Percentiles rank a stretch among this genome's conserved stretches.
Conservation (phyloP, 2,113 vertebrate species). For the Xenopus borealis region DNA sequence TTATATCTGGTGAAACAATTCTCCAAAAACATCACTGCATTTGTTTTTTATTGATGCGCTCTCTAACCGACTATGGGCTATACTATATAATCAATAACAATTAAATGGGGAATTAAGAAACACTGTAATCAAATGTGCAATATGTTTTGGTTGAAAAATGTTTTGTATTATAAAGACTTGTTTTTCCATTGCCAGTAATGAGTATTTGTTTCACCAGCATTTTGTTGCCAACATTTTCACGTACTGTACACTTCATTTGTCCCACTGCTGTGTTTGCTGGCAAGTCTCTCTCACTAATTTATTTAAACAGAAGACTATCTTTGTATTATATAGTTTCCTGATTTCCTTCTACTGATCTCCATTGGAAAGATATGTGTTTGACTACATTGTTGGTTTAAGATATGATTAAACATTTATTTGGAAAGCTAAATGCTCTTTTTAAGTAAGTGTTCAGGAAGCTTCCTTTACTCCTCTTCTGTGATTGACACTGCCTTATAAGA, state of each 20-base stretch:
- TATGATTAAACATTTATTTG: neutral
- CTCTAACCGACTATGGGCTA: too few species aligned
- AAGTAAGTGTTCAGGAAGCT: neutral
- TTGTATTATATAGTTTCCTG: neutral
- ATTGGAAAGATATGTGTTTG: neutral
- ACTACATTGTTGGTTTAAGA: neutral
- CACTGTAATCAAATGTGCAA: neutral
- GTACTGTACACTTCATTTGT: neutral
- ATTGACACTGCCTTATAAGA: too few species aligned
- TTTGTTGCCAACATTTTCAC: neutral
- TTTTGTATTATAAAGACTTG: neutral
- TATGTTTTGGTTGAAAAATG: neutral
- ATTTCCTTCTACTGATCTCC: neutral
- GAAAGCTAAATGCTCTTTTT: neutral
- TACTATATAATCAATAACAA: too few species aligned
- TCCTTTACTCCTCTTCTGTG: too few species aligned
- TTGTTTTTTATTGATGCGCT: too few species aligned
- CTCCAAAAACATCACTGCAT: too few species aligned
- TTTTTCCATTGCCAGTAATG: neutral
- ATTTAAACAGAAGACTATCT: neutral
- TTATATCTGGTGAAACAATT: too few species aligned
- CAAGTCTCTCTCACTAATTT: neutral
- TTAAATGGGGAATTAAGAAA: too few species aligned
- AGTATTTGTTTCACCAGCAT: neutral
- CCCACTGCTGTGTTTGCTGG: neutral